phyloP scores from a whole-genome alignment of 2,113 vertebrate genomes.

The Pterocles gutturalis region DNA sequence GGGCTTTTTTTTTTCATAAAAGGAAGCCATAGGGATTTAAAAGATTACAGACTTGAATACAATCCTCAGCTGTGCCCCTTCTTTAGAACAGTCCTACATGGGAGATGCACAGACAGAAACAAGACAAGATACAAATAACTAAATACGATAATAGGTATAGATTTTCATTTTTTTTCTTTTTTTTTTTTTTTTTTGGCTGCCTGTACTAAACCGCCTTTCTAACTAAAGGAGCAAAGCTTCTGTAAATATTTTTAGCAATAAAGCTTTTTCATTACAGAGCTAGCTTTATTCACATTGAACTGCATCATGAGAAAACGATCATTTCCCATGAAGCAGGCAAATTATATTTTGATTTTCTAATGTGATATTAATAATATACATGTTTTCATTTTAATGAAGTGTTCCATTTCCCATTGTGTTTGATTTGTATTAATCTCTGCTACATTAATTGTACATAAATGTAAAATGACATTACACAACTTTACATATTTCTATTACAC shows the following conservation, averaged over 20 bases:
- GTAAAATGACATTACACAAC: not conserved
- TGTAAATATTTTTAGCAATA: not conserved
- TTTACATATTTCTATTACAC: not conserved
- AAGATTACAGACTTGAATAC: not conserved
- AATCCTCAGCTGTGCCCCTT: not conserved
- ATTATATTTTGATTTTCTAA: slow-evolving; percentile 3
- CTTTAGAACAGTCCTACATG: not conserved
- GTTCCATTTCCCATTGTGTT: not conserved
- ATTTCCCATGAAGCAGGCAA: not conserved
- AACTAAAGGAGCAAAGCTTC: not conserved
- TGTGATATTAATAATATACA: not conserved
- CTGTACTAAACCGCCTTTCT: not conserved
- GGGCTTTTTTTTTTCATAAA: not conserved
- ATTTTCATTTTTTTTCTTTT: not conserved
- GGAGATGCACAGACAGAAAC: not conserved
- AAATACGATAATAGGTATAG: not conserved
- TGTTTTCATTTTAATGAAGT: not conserved
- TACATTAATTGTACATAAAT: not conserved
- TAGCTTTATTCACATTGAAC: not conserved
- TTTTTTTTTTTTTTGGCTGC: fast-evolving
- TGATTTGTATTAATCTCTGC: not conserved
- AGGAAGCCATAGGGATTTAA: not conserved
- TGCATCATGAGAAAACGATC: not conserved
- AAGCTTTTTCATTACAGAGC: not conserved
- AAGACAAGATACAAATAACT: not conserved